Evolutionary conservation across 2,797 vertebrate genomes (phyloP), one percentile per base, ranked within the genome.

Genomic region (Hydrophis major): DNA sequence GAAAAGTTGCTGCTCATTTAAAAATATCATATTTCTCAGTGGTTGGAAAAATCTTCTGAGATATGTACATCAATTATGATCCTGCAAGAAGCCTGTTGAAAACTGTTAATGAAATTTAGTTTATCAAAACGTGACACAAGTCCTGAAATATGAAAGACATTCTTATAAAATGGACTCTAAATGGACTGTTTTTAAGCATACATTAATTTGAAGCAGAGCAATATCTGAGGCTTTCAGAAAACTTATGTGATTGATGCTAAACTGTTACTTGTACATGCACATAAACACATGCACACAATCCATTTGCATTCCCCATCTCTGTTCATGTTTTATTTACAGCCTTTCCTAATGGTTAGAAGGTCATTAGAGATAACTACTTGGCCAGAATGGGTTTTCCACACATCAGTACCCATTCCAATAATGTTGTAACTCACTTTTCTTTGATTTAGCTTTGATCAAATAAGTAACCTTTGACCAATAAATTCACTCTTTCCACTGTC

Each of bases 351-450:
- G 86, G 47, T 32, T 83, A 57, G 87, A 89, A 63, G 92, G 16
- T 88, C 32, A 91, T 63, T 7, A 89, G 86, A n/a, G 22, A 42
- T 56, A 61, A 56, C 18, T 12, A 61, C 28, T 14, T 61, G 57
- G 47, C 55, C 25, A 42, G 47, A 60, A 87, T 91, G 66, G 66
- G 32, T 69, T 27, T 93, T 89, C 47, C 18, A 61, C 60, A 47
- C 37, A 87, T 25, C 27, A 86, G 47, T 12, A 13, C 87, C 59
- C 12, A 57, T 7, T 57, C 59, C 12, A 69, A 4, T 90, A 63
- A 92, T 61, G 92, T 93, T 93, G 50, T 94, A 93, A 88, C 86
- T 96, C 89, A 63, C 22, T 93, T 87, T 93, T 87, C 90, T 42
- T 74, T 95, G 92, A 61, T 91, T 28, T 91, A 89, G 86, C 57